phyloP scores from a whole-genome alignment of 2,888 invertebrate species.

The Polietes domitor region DNA sequence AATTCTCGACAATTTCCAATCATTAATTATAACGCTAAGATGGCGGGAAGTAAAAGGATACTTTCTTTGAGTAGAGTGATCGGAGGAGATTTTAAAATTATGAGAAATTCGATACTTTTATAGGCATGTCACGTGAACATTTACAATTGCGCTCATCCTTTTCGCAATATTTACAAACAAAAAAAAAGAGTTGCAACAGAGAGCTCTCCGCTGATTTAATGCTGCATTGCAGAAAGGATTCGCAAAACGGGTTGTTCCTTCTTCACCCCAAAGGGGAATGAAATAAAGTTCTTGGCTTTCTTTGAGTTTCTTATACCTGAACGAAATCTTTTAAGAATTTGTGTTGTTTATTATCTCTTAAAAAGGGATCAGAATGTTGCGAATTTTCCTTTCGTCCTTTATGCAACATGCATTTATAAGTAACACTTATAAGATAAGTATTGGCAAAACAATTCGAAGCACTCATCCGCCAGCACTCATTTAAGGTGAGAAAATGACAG shows the following conservation, averaged over 20 bases:
- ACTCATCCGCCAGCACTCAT: background rate
- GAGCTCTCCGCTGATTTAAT: background rate
- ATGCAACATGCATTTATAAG: conserved; percentile 43
- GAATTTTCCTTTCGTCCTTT: conserved; percentile 16
- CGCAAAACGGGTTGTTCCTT: background rate
- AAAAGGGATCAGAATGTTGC: conserved; percentile 33
- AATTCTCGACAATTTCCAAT: conserved; percentile 20
- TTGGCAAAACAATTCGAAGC: too few relatives aligned
- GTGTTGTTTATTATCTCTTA: conserved; percentile 10
- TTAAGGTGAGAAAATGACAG: conserved; percentile 23
- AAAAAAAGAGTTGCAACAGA: conserved; percentile 36
- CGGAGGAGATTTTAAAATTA: conserved; percentile 23
- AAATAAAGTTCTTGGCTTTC: conserved; percentile 8
- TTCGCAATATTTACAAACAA: conserved; percentile 62
- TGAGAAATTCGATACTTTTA: conserved; percentile 41
- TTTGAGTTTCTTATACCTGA: conserved; percentile 29
- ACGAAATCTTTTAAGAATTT: conserved; percentile 13
- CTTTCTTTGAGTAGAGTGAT: conserved; percentile 4
- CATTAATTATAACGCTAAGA: conserved; percentile 34
- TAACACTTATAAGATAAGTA: background rate
- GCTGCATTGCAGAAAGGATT: conserved; percentile 34
- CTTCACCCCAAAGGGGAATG: background rate
- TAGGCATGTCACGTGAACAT: conserved; percentile 31
- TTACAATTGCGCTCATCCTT: conserved; percentile 52
- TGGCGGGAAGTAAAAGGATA: conserved; percentile 57